Evolutionary conservation across 2,888 invertebrate genomes (phyloP).

Genomic region (Melangyna quadrimaculata): DNA sequence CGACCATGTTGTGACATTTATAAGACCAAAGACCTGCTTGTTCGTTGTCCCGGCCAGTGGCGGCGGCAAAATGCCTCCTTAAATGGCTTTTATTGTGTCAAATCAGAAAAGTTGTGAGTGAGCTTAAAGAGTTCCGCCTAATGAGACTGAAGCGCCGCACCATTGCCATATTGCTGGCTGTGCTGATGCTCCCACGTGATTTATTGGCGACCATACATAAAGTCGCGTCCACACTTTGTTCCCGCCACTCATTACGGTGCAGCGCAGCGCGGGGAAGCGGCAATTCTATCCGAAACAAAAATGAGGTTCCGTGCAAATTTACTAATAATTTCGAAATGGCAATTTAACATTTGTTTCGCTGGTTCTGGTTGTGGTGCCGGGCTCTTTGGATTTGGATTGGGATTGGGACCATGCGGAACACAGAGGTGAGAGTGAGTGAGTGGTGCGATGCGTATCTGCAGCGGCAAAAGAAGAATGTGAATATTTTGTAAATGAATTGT

Average conservation of each 20-base stretch:
- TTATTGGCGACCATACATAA: conserved; percentile 63
- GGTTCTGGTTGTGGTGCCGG: not conserved
- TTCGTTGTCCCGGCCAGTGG: too few species aligned
- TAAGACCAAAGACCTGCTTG: conserved; percentile 23
- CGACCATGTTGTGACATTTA: conserved; percentile 59
- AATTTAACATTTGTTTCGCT: conserved; percentile 67
- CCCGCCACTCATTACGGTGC: conserved; percentile 43
- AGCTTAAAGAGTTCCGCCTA: conserved; percentile 50
- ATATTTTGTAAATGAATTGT: conserved; percentile 67
- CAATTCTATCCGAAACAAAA: conserved; percentile 30
- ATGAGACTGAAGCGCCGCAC: conserved; percentile 64
- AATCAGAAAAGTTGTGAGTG: conserved; percentile 2
- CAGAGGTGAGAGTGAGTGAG: conserved; percentile 39
- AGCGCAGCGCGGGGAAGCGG: not conserved
- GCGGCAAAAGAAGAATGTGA: conserved; percentile 63
- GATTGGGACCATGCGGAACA: conserved; percentile 11
- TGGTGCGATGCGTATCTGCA: conserved; percentile 62
- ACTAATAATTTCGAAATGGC: conserved; percentile 67
- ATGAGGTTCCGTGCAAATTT: conserved; percentile 68
- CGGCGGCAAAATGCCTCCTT: not conserved
- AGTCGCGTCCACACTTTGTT: conserved; percentile 65
- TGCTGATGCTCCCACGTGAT: conserved; percentile 52
- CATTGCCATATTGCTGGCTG: not conserved
- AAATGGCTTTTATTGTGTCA: conserved; percentile 39
- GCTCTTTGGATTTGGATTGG: not conserved